Conservation (phyloP, 2,888 invertebrate genomes). For the Heterodera filipjevi region DNA sequence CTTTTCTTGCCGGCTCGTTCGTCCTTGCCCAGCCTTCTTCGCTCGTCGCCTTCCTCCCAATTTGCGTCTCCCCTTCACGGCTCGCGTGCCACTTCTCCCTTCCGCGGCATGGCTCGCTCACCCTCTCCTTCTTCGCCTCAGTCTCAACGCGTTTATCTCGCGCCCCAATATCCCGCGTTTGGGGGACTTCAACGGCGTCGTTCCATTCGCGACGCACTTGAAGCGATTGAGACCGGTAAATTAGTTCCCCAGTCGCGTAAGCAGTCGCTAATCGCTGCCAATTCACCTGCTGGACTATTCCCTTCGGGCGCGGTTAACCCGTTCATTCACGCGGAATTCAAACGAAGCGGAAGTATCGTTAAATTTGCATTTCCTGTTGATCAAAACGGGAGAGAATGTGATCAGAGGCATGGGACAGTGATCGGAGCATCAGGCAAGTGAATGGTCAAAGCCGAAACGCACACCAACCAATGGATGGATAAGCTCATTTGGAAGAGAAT, state of each 20-base stretch:
- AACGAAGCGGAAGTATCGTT: background rate
- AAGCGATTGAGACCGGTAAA: slow-evolving; percentile 30
- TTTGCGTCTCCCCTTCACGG: slow-evolving; percentile 14
- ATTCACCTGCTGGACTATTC: slow-evolving; percentile 4
- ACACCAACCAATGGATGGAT: background rate
- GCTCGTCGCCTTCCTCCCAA: slow-evolving; percentile 16
- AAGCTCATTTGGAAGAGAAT: background rate
- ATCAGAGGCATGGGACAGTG: slow-evolving; percentile 34
- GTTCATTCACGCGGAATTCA: background rate
- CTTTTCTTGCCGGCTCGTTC: background rate
- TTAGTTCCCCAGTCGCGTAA: slow-evolving; percentile 28
- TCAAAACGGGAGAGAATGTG: background rate
- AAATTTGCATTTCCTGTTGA: background rate
- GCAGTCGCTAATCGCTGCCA: slow-evolving; percentile 28
- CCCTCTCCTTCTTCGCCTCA: background rate
- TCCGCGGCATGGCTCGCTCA: background rate
- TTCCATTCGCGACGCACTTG: slow-evolving; percentile 30
- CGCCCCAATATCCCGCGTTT: slow-evolving; percentile 4
- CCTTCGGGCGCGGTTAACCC: background rate
- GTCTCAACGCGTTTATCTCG: background rate
- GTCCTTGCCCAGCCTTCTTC: slow-evolving; percentile 5
- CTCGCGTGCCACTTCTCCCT: slow-evolving; percentile 20
- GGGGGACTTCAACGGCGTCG: slow-evolving; percentile 22
- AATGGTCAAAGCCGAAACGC: background rate
- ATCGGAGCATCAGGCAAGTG: slow-evolving; percentile 21